A percentile compares a stretch with the other conserved stretches of the same genome.
These are phyloP conservation scores for Peucedramus taeniatus DNA, from an alignment of 2,113 vertebrate genomes.

Conservation along the genomic window DNA sequence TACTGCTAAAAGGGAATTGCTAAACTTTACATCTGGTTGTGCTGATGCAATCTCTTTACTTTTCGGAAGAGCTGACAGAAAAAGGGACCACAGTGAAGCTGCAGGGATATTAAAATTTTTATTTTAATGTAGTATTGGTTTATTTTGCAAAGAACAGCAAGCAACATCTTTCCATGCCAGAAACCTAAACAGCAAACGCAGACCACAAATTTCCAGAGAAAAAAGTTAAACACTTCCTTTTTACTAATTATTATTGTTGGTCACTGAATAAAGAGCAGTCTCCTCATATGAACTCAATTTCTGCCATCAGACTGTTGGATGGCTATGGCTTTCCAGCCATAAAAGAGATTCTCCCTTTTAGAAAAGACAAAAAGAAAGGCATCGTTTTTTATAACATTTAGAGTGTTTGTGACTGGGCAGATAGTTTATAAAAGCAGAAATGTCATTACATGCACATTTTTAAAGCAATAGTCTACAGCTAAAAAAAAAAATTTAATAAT, in stretches of 20 bases:
- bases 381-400: not conserved
- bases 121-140: not conserved
- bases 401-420: not conserved
- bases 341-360: not conserved
- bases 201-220: not conserved
- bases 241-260: not conserved
- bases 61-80: not conserved
- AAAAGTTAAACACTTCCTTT: not conserved
- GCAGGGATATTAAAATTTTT: not conserved
- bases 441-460: not conserved
- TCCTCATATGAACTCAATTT: slow-evolving; percentile 19
- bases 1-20: not conserved
- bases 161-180: not conserved
- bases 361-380: not conserved
- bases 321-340: not conserved
- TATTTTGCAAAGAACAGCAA: not conserved
- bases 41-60: not conserved
- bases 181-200: not conserved
- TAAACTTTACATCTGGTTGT: not conserved
- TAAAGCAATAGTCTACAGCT: not conserved
- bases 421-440: slow-evolving; percentile 3
- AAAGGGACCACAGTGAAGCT: not conserved
- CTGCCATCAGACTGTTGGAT: not conserved
- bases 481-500: not conserved
- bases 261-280: not conserved